Percentiles rank a stretch among this genome's conserved stretches.
These are phyloP conservation scores for Mesitornis unicolor DNA, from an alignment of 2,113 vertebrate genomes.

Conservation along the genomic window DNA sequence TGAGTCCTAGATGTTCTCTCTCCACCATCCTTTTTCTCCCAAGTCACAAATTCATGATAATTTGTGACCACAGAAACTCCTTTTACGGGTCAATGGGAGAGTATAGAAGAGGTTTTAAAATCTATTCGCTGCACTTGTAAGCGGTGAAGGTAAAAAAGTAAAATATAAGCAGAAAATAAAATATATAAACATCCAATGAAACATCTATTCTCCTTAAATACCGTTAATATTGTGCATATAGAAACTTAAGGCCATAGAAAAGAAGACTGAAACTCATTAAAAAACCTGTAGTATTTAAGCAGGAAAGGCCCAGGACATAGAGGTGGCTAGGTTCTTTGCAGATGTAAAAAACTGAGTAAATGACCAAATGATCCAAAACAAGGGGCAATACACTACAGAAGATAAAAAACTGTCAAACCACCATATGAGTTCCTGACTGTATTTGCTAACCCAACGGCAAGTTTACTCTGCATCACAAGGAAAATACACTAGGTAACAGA, in stretches of 20 bases:
- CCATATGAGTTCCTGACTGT: not conserved
- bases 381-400: fast-evolving
- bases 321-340: not conserved
- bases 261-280: not conserved
- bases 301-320: not conserved
- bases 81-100: not conserved
- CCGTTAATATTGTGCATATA: not conserved
- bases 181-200: not conserved
- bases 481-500: not conserved
- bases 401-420: not conserved
- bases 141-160: not conserved
- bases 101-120: not conserved
- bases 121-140: not conserved
- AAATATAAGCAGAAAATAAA: not conserved
- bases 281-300: not conserved
- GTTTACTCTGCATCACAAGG: not conserved
- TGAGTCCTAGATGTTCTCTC: not conserved
- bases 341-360: not conserved
- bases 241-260: not conserved
- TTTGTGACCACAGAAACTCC: not conserved
- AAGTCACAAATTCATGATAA: not conserved
- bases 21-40: not conserved
- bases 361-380: not conserved
- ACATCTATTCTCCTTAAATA: not conserved
- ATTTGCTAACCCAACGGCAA: not conserved